Percentiles rank a stretch among this genome's conserved stretches.
Evolutionary conservation across 2,888 invertebrate species (phyloP).

Genomic region (Pyralis farinalis): DNA sequence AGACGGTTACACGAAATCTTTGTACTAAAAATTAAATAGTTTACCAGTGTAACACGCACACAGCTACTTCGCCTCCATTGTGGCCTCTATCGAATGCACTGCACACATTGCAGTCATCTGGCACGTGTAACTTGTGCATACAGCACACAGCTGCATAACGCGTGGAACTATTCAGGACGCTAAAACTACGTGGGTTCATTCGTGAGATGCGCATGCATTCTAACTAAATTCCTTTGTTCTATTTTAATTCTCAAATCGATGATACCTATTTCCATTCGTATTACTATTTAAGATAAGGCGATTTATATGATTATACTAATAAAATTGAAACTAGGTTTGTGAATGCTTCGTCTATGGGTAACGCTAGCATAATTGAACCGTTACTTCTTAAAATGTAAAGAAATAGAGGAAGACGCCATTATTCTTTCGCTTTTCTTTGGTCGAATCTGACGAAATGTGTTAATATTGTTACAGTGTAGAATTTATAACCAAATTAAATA

Average conservation of each 20-base stretch:
- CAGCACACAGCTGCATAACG: constrained; percentile 27
- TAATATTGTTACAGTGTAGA: too few species aligned
- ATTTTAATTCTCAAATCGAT: constrained; percentile 8
- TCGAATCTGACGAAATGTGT: too few species aligned
- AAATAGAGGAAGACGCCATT: too few species aligned
- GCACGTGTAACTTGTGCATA: constrained; percentile 46
- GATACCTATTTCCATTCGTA: neutral
- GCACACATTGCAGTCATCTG: constrained; percentile 36
- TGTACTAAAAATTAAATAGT: neutral
- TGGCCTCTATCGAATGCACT: constrained; percentile 10
- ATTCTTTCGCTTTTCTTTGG: too few species aligned
- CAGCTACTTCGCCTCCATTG: constrained; percentile 23
- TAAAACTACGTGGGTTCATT: constrained; percentile 10
- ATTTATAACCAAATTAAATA: too few species aligned
- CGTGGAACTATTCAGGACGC: constrained; percentile 20
- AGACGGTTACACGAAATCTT: neutral
- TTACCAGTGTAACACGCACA: constrained; percentile 2
- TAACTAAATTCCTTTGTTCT: constrained; percentile 10
- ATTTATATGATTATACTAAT: too few species aligned
- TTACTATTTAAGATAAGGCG: neutral
- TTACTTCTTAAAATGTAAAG: too few species aligned
- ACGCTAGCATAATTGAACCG: too few species aligned
- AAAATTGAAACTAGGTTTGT: too few species aligned
- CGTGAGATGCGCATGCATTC: constrained; percentile 12
- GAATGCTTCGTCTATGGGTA: too few species aligned